Evolutionary conservation across 1,140 invertebrate genomes (phyloP).

Genomic region (Lepidurus arcticus): DNA sequence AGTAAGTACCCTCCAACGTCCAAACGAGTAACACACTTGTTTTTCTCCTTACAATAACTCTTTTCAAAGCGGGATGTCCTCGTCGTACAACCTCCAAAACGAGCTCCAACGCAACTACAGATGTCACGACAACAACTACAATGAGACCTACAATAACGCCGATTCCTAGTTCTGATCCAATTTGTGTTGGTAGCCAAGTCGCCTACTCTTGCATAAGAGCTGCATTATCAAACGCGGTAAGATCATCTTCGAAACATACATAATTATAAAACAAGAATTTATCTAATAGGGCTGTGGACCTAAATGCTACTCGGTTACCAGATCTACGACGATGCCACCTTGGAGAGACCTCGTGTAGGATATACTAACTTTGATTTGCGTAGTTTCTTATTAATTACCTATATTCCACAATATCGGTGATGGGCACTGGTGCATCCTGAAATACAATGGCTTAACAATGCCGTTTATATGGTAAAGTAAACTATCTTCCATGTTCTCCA

Average conservation of each 20-base stretch:
- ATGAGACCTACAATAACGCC: neutral
- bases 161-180: neutral
- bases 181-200: neutral
- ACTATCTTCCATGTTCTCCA: constrained; percentile 11
- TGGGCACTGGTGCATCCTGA: neutral
- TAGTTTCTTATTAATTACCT: neutral
- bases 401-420: neutral
- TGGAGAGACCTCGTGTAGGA: neutral
- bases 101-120: neutral
- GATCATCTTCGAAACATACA: neutral
- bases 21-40: neutral
- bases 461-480: constrained; percentile 20
- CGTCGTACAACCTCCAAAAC: neutral
- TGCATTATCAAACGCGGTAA: neutral
- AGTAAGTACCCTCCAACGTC: neutral
- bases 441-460: neutral
- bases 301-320: constrained; percentile 5
- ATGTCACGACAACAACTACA: neutral
- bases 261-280: neutral
- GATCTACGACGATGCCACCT: constrained; percentile 7
- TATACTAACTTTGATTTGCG: neutral
- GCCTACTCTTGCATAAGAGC: constrained; percentile 4
- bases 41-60: neutral
- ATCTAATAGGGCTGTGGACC: constrained; percentile 4
- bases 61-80: neutral